phyloP scores from a whole-genome alignment of 2,797 vertebrate genomes.

The Oryzias sinensis region DNA sequence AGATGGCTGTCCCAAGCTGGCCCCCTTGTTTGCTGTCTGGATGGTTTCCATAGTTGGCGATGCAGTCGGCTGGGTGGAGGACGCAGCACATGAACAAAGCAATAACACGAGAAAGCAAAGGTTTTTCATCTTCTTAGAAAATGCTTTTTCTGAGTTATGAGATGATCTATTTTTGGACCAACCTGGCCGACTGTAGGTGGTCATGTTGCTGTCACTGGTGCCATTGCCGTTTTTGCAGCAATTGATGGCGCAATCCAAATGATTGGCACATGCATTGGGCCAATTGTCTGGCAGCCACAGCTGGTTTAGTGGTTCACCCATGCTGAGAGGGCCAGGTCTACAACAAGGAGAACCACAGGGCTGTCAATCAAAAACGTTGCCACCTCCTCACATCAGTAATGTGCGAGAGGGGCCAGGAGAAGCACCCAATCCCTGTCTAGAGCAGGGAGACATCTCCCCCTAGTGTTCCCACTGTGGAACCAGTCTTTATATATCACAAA shows the following conservation, averaged over 20 bases:
- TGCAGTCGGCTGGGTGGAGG: slow-evolving; percentile 86
- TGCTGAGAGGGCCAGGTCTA: slow-evolving; percentile 91
- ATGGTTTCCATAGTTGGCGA: slow-evolving; percentile 94
- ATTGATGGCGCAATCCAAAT: slow-evolving; percentile 92
- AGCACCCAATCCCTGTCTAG: neutral
- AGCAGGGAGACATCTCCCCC: slow-evolving; percentile 80
- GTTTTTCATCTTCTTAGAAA: neutral
- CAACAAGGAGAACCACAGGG: slow-evolving; percentile 43
- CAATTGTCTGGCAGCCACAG: slow-evolving; percentile 93
- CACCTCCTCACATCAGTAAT: slow-evolving; percentile 9
- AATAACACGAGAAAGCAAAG: slow-evolving; percentile 9
- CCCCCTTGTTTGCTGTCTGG: slow-evolving; percentile 90
- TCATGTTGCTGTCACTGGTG: slow-evolving; percentile 93
- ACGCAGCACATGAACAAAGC: slow-evolving; percentile 26
- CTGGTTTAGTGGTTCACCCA: slow-evolving; percentile 87
- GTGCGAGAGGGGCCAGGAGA: slow-evolving; percentile 1
- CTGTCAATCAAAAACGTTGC: slow-evolving; percentile 51
- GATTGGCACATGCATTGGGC: slow-evolving; percentile 89
- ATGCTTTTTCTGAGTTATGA: slow-evolving; percentile 6
- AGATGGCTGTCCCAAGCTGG: slow-evolving; percentile 88
- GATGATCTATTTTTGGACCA: slow-evolving; percentile 36
- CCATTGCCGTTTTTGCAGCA: slow-evolving; percentile 90
- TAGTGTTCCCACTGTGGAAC: slow-evolving; percentile 60
- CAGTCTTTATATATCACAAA: slow-evolving; percentile 43
- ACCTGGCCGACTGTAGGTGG: slow-evolving; percentile 95